Percentiles rank a stretch among this genome's conserved stretches.
These are phyloP conservation scores for Oikopleura dioica DNA, from an alignment of 23 tunicate species.

Conservation along the genomic window DNA sequence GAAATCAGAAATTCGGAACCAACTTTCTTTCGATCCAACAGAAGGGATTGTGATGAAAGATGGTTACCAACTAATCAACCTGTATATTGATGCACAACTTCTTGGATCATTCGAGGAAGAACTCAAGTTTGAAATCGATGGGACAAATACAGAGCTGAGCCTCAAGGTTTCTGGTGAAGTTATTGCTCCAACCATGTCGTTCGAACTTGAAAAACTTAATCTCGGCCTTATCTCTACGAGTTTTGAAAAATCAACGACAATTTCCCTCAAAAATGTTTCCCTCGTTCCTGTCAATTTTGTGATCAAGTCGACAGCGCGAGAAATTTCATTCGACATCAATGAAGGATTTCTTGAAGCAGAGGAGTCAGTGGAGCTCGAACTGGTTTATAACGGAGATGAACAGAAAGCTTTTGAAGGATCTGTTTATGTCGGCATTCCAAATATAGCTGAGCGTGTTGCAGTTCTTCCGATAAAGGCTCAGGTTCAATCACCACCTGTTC, in stretches of 20 bases:
- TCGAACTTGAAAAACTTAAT: slow-evolving; percentile 35
- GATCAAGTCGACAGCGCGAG: too few species aligned
- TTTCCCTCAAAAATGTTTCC: slow-evolving; percentile 51
- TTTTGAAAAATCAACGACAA: slow-evolving; percentile 43
- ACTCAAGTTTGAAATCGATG: slow-evolving; percentile 56
- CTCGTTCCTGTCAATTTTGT: slow-evolving; percentile 66
- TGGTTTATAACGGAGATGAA: neutral
- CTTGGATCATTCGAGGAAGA: slow-evolving; percentile 37
- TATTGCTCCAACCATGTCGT: slow-evolving; percentile 77
- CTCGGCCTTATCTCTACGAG: slow-evolving; percentile 67
- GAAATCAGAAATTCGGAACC: slow-evolving; percentile 19
- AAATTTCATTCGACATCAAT: neutral
- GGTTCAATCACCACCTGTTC: neutral
- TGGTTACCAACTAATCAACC: slow-evolving; percentile 61
- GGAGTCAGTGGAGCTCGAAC: neutral
- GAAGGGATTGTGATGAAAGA: slow-evolving; percentile 83
- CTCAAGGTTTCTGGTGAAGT: slow-evolving; percentile 36
- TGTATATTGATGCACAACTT: slow-evolving; percentile 40
- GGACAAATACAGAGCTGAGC: slow-evolving; percentile 30
- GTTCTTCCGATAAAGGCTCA: neutral
- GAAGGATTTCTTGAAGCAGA: neutral
- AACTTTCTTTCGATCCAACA: slow-evolving; percentile 46
- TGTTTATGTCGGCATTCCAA: neutral
- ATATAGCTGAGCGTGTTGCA: neutral
- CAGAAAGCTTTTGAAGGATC: neutral